A percentile compares a stretch with the other conserved stretches of the same genome.
Evolutionary conservation across 2,888 invertebrate species (phyloP).

Genomic region (Autographa pulchrina): DNA sequence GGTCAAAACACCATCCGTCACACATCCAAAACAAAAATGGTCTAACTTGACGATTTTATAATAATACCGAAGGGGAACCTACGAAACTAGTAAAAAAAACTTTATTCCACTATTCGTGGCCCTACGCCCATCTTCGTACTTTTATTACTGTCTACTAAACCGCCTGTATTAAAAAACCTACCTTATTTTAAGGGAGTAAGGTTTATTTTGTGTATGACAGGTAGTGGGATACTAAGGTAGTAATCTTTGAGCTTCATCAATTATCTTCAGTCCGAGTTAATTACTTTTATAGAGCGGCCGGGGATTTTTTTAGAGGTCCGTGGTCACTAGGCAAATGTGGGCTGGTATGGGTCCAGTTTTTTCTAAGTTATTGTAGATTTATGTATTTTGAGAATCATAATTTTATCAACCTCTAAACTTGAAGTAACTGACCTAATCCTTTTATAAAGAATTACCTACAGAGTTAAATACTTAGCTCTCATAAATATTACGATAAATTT

Average conservation of each 20-base stretch:
- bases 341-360: not conserved
- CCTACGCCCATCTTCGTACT: constrained; percentile 80
- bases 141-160: constrained; percentile 73
- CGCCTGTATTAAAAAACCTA: constrained; percentile 42
- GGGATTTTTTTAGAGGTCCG: constrained; percentile 61
- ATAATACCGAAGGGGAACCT: constrained; percentile 81
- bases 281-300: constrained; percentile 88
- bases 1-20: constrained; percentile 83
- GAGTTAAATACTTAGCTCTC: too few species aligned
- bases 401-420: not conserved
- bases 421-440: not conserved
- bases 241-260: constrained; percentile 88
- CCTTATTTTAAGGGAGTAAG: constrained; percentile 47
- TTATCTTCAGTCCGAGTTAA: constrained; percentile 88
- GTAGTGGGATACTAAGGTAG: constrained; percentile 72
- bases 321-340: constrained; percentile 63
- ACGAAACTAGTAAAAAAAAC: constrained; percentile 74
- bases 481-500: too few species aligned
- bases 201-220: constrained; percentile 46
- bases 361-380: not conserved
- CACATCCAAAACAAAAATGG: constrained; percentile 78
- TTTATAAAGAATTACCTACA: too few species aligned
- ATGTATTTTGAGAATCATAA: not conserved
- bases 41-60: constrained; percentile 87
- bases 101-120: constrained; percentile 77